Base-by-base conservation (phyloP, 2,113 vertebrate genomes). In the Corynorhinus townsendii region DNA sequence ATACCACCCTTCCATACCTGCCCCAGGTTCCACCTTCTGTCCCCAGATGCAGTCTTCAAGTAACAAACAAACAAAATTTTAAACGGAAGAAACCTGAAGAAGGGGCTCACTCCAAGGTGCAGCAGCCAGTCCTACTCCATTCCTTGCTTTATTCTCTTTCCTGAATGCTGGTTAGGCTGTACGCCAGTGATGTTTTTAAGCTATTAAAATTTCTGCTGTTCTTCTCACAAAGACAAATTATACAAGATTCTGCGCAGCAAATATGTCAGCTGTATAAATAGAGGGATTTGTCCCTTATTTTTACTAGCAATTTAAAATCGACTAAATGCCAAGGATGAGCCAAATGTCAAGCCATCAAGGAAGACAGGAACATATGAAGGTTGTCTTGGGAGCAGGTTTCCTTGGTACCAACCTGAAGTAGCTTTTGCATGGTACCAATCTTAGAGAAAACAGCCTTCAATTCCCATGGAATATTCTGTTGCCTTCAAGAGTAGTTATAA, bases 161-260 rank as follows among this genome's bases (percentile, higher is more conserved):
- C 16, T 66, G 81, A 54, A 71, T 73, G 72, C 66, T 68, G 87
- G 5, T 62, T 68, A 54, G 68, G n/a, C 71, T 95, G 19, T 56
- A 84, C 97, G 88, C 93, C 3, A 11, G 90, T 62, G 80, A 73
- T 11, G 11, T 93, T 96, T 95, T 86, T 71, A 73, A 83, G 83
- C 54, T 35, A 84, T 94, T 92, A 90, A 59, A 49, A 49, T 92
- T 87, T 96, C 69, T 81, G 81, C 40, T 96, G 66, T 89, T 87
- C 75, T 93, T 96, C 16, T 94, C 93, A 62, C 69, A 64, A 81
- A 87, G 75, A 83, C 54, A 88, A 11, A 54, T 45, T 83, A 56
- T 71, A 64, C 35, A 88, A 69, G 5, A 7, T 30, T 86, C 83
- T 72, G 83, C 96, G 68, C 71, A 90, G 73, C 77, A 95, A 76